These are phyloP conservation scores for Drosophila kuntzei DNA, from an alignment of 2,888 invertebrate genomes.

Conservation along the genomic window DNA sequence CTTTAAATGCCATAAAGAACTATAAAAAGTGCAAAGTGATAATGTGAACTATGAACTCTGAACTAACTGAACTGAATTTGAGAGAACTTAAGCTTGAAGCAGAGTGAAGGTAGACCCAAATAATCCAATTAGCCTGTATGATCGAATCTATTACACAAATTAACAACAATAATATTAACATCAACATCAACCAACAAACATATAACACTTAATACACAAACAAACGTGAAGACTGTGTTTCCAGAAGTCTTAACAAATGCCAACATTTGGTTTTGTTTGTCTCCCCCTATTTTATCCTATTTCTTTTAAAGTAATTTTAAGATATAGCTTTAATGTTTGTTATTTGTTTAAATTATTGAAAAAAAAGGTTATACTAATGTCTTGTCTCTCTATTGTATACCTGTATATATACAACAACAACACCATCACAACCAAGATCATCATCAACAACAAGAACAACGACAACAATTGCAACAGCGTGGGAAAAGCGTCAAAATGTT, in stretches of 20 bases:
- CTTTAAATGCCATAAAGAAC: background rate
- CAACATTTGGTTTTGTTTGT: slow-evolving; percentile 25
- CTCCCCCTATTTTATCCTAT: slow-evolving; percentile 22
- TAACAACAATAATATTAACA: slow-evolving; percentile 46
- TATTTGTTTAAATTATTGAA: slow-evolving; percentile 78
- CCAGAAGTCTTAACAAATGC: slow-evolving; percentile 18
- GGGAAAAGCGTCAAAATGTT: slow-evolving; percentile 7
- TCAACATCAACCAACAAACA: slow-evolving; percentile 29
- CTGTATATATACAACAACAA: slow-evolving; percentile 72
- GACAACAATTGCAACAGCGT: slow-evolving; percentile 19
- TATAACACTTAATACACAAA: slow-evolving; percentile 32
- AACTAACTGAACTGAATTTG: slow-evolving; percentile 26
- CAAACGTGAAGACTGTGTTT: slow-evolving; percentile 9
- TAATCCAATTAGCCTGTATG: slow-evolving; percentile 38
- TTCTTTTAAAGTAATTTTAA: slow-evolving; percentile 59
- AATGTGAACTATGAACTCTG: slow-evolving; percentile 20
- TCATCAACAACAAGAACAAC: slow-evolving; percentile 20
- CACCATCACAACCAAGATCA: slow-evolving; percentile 40
- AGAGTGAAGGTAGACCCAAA: slow-evolving; percentile 17
- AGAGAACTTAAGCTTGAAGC: slow-evolving; percentile 12
- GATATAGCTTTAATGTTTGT: slow-evolving; percentile 66
- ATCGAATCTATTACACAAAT: slow-evolving; percentile 27
- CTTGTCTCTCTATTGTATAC: slow-evolving; percentile 81
- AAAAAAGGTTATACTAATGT: slow-evolving; percentile 73
- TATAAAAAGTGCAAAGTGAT: slow-evolving; percentile 32